Conservation (phyloP, 1,140 invertebrate genomes). For the Brachionus asplanchnoidis region DNA sequence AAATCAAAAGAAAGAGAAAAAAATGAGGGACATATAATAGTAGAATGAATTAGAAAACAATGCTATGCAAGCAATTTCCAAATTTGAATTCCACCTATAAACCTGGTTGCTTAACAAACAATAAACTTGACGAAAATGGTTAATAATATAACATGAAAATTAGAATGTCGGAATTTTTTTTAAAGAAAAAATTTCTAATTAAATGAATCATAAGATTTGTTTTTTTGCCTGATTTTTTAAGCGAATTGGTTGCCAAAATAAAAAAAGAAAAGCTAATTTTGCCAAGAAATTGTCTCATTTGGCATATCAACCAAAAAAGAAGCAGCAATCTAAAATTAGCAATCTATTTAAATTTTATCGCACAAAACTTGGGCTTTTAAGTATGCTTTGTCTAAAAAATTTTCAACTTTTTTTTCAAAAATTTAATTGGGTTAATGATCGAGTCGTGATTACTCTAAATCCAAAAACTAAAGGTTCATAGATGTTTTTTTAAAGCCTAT, state of each 20-base stretch:
- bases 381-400: neutral
- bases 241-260: neutral
- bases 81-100: conserved; percentile 25
- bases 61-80: conserved; percentile 17
- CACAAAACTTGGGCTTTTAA: neutral
- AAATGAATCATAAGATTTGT: neutral
- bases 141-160: neutral
- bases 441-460: neutral
- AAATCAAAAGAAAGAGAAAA: neutral
- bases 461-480: neutral
- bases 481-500: neutral
- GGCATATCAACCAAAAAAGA: neutral
- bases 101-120: conserved; percentile 15
- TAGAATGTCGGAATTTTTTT: neutral
- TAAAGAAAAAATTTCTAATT: neutral
- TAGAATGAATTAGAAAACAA: neutral
- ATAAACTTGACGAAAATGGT: neutral
- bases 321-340: neutral
- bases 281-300: neutral
- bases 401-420: neutral
- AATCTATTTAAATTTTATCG: neutral
- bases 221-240: neutral
- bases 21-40: conserved; percentile 1
- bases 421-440: neutral
- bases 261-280: neutral